Conservation (phyloP, 2,888 invertebrate genomes). For the Pammene aurita region DNA sequence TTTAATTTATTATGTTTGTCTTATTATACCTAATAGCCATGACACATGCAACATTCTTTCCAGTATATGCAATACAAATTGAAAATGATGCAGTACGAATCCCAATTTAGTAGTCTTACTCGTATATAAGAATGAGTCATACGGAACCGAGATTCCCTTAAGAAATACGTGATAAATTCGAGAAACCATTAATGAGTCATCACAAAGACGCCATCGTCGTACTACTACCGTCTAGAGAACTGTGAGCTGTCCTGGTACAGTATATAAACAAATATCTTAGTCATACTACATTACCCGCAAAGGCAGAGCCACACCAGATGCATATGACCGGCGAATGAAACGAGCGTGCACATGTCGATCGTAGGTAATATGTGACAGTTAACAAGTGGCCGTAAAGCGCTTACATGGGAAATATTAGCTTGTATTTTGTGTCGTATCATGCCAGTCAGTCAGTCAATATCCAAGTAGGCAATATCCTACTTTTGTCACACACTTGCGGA, state of each 20-base stretch:
- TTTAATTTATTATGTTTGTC: no score
- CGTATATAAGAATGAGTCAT: conserved; percentile 36
- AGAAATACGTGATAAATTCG: conserved; percentile 42
- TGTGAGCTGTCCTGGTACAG: conserved; percentile 31
- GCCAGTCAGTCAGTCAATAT: no score
- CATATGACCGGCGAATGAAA: background rate
- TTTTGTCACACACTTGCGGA: no score
- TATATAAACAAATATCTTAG: conserved; percentile 28
- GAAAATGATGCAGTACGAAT: background rate
- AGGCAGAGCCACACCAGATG: background rate
- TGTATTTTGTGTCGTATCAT: no score
- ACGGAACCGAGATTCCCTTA: conserved; percentile 27
- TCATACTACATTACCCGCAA: conserved; percentile 5
- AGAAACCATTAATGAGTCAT: conserved; percentile 44
- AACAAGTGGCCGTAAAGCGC: no score
- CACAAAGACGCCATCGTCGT: conserved; percentile 34
- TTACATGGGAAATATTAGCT: no score
- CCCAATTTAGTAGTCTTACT: background rate
- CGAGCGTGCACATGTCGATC: no score
- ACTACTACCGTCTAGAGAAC: conserved; percentile 11
- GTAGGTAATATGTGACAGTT: no score
- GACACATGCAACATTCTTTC: conserved; percentile 10
- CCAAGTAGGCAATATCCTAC: no score
- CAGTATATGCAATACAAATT: conserved; percentile 1
- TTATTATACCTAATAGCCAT: background rate